Evolutionary conservation across 2,113 vertebrate species (phyloP), one percentile per base, ranked within the genome.

Genomic region (Penelope pileata): DNA sequence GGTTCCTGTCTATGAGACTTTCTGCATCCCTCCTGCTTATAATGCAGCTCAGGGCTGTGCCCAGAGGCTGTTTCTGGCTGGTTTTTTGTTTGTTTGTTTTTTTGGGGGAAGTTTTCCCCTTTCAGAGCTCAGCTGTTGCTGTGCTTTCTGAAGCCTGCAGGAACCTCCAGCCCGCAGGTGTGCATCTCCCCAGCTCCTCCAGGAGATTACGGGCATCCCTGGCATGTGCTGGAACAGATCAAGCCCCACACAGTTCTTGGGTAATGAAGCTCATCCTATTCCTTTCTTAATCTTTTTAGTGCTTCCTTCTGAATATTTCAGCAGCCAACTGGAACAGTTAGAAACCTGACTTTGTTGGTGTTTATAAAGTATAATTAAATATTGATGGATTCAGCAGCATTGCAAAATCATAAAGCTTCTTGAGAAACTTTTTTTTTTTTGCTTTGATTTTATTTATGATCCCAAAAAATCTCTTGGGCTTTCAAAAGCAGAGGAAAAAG

Each of bases 301-400:
- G 59, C 80, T 78, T 85, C 58, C 60, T 74, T 64, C 68, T 92
- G 93, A 92, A 94, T 96, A 82, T 94, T 96, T 96, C 87, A 96
- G 76, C 86, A 91, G 92, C 86, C 87, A 85, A 40, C 60, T 54
- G 48, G 43, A n/a, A 26, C 1, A 30, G 58, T 86, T 91, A 73
- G 64, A 73, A 94, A 76, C 68, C 29, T 30, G 48, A 51, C 78
- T 87, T 87, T 88, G 92, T 48, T 77, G 90, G 42, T 70, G 76
- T 90, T 96, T 93, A 40, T 59, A 62, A 92, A 86, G 19, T 43
- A 24, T 50, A 74, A 96, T 96, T 84, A 94, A 96, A 94, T 90
- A 97, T 94, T 86, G 80, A 96, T 96, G 77, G 50, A 68, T 88
- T 66, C 42, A 59, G 36, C 78, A 82, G 54, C 79, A 15, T 56